These are phyloP conservation scores for Embiotoca jacksoni DNA, from an alignment of 2,113 vertebrate species.

Conservation along the genomic window DNA sequence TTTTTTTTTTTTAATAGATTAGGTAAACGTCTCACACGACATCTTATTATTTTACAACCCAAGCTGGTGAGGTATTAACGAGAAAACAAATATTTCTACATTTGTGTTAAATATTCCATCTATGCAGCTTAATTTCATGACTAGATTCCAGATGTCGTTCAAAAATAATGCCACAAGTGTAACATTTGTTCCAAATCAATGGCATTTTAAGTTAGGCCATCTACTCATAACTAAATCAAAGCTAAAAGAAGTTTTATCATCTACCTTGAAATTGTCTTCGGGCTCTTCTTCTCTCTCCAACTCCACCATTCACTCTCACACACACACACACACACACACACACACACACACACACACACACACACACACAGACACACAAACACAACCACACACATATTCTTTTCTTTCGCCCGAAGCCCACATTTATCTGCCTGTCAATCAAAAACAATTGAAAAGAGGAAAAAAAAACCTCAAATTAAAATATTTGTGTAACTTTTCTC, in stretches of 20 bases:
- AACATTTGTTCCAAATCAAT: too few species aligned
- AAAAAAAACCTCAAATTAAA: constrained; percentile 57
- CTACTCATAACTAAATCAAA: constrained; percentile 7
- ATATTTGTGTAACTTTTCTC: constrained; percentile 57
- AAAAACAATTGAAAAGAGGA: background rate
- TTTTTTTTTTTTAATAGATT: too few species aligned
- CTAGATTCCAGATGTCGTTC: too few species aligned
- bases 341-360: background rate
- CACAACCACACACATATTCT: background rate
- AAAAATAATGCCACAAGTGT: too few species aligned
- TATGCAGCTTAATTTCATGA: too few species aligned
- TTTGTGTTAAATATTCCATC: too few species aligned
- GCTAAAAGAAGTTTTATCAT: constrained; percentile 22
- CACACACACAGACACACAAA: background rate
- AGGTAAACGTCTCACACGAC: too few species aligned
- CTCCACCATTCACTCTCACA: background rate
- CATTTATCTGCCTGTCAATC: constrained; percentile 74
- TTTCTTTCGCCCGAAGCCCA: constrained; percentile 49
- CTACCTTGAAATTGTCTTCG: constrained; percentile 13
- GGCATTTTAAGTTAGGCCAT: background rate
- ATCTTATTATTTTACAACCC: too few species aligned
- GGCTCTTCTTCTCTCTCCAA: background rate
- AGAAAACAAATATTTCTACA: too few species aligned
- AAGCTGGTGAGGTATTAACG: too few species aligned
- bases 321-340: background rate